Percentiles rank a stretch among this genome's conserved stretches.
Evolutionary conservation across 2,113 vertebrate species (phyloP).

Genomic region (Notothenia rossii): DNA sequence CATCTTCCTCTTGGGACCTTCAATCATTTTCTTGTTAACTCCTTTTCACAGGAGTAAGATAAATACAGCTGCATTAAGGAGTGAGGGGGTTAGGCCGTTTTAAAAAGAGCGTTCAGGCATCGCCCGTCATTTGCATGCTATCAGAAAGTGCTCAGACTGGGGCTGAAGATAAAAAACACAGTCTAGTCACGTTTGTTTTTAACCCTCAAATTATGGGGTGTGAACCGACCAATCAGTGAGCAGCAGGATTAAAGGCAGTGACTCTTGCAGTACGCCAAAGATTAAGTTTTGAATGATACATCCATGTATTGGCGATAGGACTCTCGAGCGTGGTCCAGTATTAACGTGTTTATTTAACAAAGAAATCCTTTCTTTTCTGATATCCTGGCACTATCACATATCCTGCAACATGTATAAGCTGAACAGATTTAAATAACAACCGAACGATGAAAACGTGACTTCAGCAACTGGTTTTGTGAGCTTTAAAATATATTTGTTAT

Average conservation of each 20-base stretch:
- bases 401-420: no score
- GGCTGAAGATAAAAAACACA: conserved; percentile 22
- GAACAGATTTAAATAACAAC: no score
- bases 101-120: background rate
- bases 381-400: no score
- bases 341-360: no score
- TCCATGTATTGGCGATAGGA: no score
- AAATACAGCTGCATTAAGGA: conserved; percentile 5
- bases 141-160: background rate
- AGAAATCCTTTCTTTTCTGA: no score
- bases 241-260: background rate
- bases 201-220: background rate
- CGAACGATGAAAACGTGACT: no score
- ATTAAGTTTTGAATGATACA: no score
- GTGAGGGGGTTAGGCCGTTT: background rate
- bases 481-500: background rate
- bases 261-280: background rate
- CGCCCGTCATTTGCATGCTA: conserved; percentile 30
- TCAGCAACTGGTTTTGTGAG: no score
- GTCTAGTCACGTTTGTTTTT: conserved; percentile 16
- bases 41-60: conserved; percentile 53
- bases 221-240: conserved; percentile 8
- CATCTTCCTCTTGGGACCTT: conserved; percentile 18
- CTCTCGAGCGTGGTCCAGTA: no score
- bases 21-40: conserved; percentile 1